Base-by-base conservation (phyloP, 1,140 invertebrate genomes). In the Aphidius gifuensis region DNA sequence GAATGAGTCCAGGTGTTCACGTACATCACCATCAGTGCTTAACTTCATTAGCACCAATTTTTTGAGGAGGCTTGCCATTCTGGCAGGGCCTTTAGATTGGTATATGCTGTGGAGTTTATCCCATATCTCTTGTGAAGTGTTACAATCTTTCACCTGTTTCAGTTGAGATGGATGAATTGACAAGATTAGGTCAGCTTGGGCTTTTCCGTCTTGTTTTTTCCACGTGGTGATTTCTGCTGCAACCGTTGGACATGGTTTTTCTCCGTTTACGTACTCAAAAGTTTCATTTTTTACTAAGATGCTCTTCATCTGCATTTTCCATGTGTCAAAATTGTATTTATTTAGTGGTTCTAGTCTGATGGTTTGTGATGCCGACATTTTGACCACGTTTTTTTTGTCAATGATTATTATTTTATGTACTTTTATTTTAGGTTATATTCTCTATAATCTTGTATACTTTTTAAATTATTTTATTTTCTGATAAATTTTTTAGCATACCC, bases 81-180 rank as follows among this genome's bases (percentile, higher is more conserved):
- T 5, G 5, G 51, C 38, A 40, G 32, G 51, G 1, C 51, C 51
- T 11, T 32, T 59, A 21, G 38, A 59, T 47, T 46, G 44, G 8
- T 58, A 58, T 8, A 48, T 45, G 9, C 6, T 47, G 9, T 47
- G 44, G 48, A 58, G 38, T 58, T 58, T 58, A 7, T 8, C 38
- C 45, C 56, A 58, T 58, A 48, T 32, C 38, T 58, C 44, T 5
- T n/a, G 49, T 38, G 56, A 46, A 7, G 56, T 58, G 3, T 32
- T 47, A 58, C 56, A 58, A 11, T 21, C 38, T 39, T 58, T 58
- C 5, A 58, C 48, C 11, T 39, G 45, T 39, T 48, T 58, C n/a
- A 58, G 45, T 40, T 58, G 44, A 5, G 42, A 45, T 43, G 43
- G 55, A 3, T 43, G 40, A 16, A 44, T 57, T 6, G 11, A 43